Evolutionary conservation across 2,888 invertebrate species (phyloP).

Genomic region (Cosmia trapezina): DNA sequence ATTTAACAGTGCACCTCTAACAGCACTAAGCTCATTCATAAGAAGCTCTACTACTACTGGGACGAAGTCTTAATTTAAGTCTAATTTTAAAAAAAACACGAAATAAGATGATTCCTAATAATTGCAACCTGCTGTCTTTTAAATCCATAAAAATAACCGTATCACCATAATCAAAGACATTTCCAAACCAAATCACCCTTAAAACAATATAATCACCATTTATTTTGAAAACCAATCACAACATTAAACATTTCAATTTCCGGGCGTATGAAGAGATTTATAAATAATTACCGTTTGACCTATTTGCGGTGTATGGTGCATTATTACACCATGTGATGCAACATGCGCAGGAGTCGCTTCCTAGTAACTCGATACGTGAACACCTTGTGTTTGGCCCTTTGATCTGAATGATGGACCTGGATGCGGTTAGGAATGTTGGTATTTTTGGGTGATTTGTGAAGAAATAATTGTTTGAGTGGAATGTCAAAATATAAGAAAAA

Average conservation of each 20-base stretch:
- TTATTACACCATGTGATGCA: constrained; percentile 76
- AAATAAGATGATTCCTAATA: too few species aligned
- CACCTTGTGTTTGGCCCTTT: constrained; percentile 66
- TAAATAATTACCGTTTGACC: constrained; percentile 82
- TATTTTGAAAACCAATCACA: constrained; percentile 53
- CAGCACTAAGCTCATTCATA: neutral
- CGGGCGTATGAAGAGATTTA: constrained; percentile 80
- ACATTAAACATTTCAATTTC: constrained; percentile 65
- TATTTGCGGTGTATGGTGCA: constrained; percentile 73
- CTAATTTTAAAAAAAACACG: too few species aligned
- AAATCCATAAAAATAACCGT: neutral
- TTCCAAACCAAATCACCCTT: neutral
- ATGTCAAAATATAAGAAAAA: neutral
- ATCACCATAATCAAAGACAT: neutral
- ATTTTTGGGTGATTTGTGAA: constrained; percentile 29
- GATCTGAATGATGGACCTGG: constrained; percentile 49
- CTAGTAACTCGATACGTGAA: constrained; percentile 65
- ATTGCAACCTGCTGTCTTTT: too few species aligned
- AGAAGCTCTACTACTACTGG: neutral
- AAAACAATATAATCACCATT: neutral
- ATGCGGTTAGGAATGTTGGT: constrained; percentile 15
- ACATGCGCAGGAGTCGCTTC: constrained; percentile 67
- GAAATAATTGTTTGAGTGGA: neutral
- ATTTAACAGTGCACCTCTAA: too few species aligned
- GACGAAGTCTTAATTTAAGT: neutral